Evolutionary conservation across 2,888 invertebrate genomes (phyloP).

Genomic region (Aspidiotus destructor): DNA sequence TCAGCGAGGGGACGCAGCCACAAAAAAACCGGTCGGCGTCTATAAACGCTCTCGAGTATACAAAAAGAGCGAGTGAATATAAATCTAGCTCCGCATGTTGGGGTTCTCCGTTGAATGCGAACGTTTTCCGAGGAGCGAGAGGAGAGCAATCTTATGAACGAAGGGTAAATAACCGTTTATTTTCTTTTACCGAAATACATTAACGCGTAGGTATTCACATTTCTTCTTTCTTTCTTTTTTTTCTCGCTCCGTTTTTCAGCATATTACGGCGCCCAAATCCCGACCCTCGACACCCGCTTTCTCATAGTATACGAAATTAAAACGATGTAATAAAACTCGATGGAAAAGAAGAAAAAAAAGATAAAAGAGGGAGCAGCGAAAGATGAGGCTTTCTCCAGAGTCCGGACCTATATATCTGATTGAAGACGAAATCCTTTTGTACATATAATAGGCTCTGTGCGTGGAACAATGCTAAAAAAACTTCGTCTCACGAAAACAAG

Average conservation of each 20-base stretch:
- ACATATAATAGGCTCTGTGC: too few species aligned
- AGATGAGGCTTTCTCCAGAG: too few species aligned
- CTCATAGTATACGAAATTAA: too few species aligned
- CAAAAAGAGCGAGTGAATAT: neutral
- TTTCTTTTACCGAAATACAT: neutral
- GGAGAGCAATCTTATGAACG: neutral
- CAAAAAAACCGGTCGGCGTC: neutral
- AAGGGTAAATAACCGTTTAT: constrained; percentile 2
- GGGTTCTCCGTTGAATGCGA: neutral
- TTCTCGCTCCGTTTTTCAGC: neutral
- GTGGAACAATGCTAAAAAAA: too few species aligned
- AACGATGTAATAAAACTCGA: too few species aligned
- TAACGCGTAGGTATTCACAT: constrained; percentile 1
- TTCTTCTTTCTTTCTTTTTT: neutral
- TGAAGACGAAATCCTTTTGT: too few species aligned
- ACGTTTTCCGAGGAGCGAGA: neutral
- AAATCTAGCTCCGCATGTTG: constrained; percentile 1
- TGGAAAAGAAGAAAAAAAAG: too few species aligned
- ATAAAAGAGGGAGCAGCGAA: too few species aligned
- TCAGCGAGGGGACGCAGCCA: neutral
- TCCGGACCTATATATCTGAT: too few species aligned
- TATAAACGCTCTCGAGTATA: neutral
- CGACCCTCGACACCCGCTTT: too few species aligned
- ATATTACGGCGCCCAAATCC: neutral
- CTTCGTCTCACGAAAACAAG: too few species aligned